A percentile compares a stretch with the other conserved stretches of the same genome.
Evolutionary conservation across 2,888 invertebrate genomes (phyloP).

Genomic region (Anthrax anthrax): DNA sequence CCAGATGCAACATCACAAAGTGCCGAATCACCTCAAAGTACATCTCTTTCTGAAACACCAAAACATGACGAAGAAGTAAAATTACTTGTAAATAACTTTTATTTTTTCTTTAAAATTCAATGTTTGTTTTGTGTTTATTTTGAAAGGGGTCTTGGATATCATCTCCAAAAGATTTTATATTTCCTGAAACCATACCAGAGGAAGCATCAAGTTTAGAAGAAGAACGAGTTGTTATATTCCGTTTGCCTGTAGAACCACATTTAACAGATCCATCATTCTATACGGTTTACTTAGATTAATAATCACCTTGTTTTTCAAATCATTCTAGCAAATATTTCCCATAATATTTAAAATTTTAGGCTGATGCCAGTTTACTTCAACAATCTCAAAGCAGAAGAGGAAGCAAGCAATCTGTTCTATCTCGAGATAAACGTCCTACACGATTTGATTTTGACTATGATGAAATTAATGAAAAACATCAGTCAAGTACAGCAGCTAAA

Average conservation of each 20-base stretch:
- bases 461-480: slow-evolving; percentile 23
- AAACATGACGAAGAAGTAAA: slow-evolving; percentile 32
- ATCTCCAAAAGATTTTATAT: slow-evolving; percentile 75
- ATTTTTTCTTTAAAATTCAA: neutral
- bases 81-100: neutral
- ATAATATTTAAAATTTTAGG: slow-evolving; percentile 29
- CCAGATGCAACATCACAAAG: slow-evolving; percentile 27
- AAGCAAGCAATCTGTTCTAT: slow-evolving; percentile 29
- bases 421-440: slow-evolving; percentile 27
- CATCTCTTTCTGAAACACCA: slow-evolving; percentile 24
- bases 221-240: slow-evolving; percentile 81
- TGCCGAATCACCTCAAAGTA: slow-evolving; percentile 31
- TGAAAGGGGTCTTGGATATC: slow-evolving; percentile 62
- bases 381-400: slow-evolving; percentile 32
- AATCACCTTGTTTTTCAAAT: neutral
- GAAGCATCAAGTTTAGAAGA: slow-evolving; percentile 87
- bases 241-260: slow-evolving; percentile 62
- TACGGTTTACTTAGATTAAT: slow-evolving; percentile 36
- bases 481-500: slow-evolving; percentile 24
- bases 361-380: slow-evolving; percentile 68
- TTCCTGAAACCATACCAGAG: slow-evolving; percentile 85
- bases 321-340: neutral
- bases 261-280: slow-evolving; percentile 66
- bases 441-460: slow-evolving; percentile 33
- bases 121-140: too few relatives aligned